phyloP scores from a whole-genome alignment of 2,888 invertebrate species.

The Tenthredo amoena region DNA sequence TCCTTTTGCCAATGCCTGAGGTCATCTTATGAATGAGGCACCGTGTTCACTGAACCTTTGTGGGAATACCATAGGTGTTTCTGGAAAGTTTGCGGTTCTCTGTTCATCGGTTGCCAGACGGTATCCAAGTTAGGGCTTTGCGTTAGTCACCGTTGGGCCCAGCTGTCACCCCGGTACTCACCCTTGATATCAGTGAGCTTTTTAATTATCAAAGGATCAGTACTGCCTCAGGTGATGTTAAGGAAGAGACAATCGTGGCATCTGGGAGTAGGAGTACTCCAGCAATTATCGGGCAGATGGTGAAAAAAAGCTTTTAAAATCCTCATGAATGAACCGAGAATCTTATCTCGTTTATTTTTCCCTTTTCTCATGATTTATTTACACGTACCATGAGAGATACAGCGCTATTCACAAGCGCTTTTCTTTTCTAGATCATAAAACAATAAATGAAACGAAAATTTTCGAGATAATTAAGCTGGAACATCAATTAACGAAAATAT shows the following conservation, averaged over 20 bases:
- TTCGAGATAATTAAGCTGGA: background rate
- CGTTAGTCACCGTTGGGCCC: conserved; percentile 10
- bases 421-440: background rate
- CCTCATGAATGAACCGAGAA: background rate
- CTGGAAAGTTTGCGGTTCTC: conserved; percentile 33
- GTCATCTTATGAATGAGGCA: conserved; percentile 15
- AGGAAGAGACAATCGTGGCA: background rate
- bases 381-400: background rate
- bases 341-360: background rate
- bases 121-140: background rate
- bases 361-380: background rate
- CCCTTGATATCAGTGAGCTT: background rate
- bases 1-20: conserved; percentile 21
- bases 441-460: background rate
- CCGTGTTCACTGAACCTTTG: background rate
- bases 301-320: background rate
- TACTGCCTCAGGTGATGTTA: background rate
- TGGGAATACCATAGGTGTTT: conserved; percentile 38
- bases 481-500: background rate
- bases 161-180: conserved; percentile 7
- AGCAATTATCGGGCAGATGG: background rate
- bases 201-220: conserved; percentile 30
- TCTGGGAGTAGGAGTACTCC: background rate
- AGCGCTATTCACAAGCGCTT: background rate
- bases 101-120: conserved; percentile 28